phyloP scores from a whole-genome alignment of 2,113 vertebrate genomes.

The Serranochromis macrocephalus region DNA sequence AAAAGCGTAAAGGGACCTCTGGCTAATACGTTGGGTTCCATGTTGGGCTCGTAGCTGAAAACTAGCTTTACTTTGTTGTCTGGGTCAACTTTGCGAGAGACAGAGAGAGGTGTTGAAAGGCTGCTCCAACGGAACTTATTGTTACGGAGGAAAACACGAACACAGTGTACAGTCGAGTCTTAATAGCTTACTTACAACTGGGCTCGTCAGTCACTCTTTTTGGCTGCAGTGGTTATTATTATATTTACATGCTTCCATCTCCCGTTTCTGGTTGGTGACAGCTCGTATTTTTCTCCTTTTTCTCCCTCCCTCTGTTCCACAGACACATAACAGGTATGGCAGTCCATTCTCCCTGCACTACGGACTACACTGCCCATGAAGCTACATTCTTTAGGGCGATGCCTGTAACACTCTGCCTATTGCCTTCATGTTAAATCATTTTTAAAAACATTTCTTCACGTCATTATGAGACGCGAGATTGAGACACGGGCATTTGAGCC shows the following conservation, averaged over 20 bases:
- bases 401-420: background rate
- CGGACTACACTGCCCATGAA: background rate
- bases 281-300: background rate
- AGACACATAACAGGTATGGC: background rate
- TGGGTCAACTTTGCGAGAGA: no score
- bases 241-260: background rate
- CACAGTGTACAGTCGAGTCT: no score
- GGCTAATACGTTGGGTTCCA: fast-evolving
- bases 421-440: background rate
- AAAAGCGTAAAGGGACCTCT: background rate
- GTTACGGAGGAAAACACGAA: no score
- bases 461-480: background rate
- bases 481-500: background rate
- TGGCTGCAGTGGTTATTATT: background rate
- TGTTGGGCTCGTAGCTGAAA: fast-evolving
- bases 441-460: background rate
- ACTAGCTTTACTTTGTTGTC: background rate
- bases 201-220: no score
- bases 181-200: no score
- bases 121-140: no score
- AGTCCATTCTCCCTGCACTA: background rate
- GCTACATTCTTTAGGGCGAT: background rate
- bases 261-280: background rate
- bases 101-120: no score
- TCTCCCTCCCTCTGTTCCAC: background rate